Evolutionary conservation across 2,113 vertebrate species (phyloP), one percentile per base, ranked within the genome.

Genomic region (Neoarius graeffei): DNA sequence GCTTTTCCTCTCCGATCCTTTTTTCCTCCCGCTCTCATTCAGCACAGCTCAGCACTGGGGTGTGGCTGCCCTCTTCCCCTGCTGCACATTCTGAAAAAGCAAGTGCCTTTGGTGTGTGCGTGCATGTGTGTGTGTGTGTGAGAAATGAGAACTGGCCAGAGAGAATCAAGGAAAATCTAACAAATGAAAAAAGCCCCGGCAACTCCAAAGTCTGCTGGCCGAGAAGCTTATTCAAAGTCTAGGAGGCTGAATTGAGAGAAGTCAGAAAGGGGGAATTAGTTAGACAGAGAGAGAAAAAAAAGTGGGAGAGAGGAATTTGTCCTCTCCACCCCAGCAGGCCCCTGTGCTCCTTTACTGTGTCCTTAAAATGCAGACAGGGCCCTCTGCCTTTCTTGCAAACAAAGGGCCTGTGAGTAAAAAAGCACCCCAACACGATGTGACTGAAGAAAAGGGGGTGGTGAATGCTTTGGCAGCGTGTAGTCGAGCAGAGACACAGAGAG

Each of bases 161-260:
- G 91, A 92, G 91, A 92, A 91, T 93, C 95, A 93, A 94, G 96
- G 97, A 95, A 97, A 97, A 95, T 96, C 96, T 92, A 97, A 96
- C 93, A 96, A 6, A 30, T 23, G 42, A 81, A 81, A 42, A 60
- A 81, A 54, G 25, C 76, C 52, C 95, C 95, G 95, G 88, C 94
- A 94, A 96, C 94, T 91, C 95, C 84, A 90, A 95, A 95, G 93
- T 95, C 89, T 95, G 94, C 91, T 92, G 92, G 90, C 92, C 91
- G 48, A 52, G 92, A 92, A 95, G 93, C 95, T 93, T 60, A 56
- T 54, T 62, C 56, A n/a, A 62, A 77, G 48, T 54, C n/a, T 15
- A 48, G 30, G 66, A 84, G 17, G 82, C 60, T 66, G 87, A 90
- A 30, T 83, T 92, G 35, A 57, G 73, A 81, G 35, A 42, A 69